Conservation (phyloP, 2,797 vertebrate genomes). For the Tangara arthus region DNA sequence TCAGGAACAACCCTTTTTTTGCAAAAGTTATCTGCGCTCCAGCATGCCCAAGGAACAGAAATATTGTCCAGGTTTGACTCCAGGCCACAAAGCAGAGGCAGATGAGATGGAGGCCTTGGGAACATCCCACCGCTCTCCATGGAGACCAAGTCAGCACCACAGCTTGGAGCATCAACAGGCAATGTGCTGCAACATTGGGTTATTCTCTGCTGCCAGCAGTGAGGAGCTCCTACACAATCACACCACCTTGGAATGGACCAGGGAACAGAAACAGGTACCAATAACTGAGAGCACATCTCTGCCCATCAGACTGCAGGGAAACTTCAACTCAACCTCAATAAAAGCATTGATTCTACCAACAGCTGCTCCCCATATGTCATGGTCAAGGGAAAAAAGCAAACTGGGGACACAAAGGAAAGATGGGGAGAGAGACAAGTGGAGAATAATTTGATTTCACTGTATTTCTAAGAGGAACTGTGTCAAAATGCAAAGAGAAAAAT, state of each 20-base stretch:
- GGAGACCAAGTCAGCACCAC: background rate
- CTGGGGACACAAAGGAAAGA: background rate
- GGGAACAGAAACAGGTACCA: background rate
- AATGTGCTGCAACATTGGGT: background rate
- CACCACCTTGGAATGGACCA: background rate
- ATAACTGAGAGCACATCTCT: background rate
- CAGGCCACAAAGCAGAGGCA: background rate
- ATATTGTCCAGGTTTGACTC: background rate
- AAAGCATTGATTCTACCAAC: background rate
- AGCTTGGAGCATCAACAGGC: background rate
- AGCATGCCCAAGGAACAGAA: background rate
- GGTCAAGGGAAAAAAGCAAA: background rate
- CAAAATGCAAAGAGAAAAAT: background rate
- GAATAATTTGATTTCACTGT: background rate
- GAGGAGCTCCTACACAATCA: background rate
- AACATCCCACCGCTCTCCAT: background rate
- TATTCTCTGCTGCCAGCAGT: background rate
- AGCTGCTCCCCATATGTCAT: background rate
- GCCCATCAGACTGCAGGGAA: background rate
- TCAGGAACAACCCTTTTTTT: background rate
- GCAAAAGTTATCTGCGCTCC: background rate
- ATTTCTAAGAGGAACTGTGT: background rate
- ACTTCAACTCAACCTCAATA: background rate
- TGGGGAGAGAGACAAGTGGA: background rate
- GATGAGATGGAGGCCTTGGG: background rate